Evolutionary conservation across 2,797 vertebrate genomes (phyloP), one percentile per base, ranked within the genome.

Genomic region (Alosa sapidissima): DNA sequence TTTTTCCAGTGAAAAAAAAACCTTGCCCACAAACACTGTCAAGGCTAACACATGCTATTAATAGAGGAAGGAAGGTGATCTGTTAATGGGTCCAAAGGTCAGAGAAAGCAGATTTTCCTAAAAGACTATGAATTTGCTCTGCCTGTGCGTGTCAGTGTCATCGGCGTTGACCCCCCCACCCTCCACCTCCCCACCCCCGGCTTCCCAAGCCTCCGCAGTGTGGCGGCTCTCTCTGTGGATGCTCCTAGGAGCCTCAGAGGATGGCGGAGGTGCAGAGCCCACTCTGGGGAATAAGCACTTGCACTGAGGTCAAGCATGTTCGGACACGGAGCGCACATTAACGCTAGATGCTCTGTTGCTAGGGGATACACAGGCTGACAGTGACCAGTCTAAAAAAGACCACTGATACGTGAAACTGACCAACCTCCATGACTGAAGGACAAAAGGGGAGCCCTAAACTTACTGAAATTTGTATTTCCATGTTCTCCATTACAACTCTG

Each of bases 41-140:
- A 83, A 86, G 81, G 85, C 84, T 86, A 81, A 54, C 82, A 72
- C 28, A 78, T 54, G 81, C 81, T 88, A 83, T 82, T 88, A 86
- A 87, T 83, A 86, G 81, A n/a, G 24, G 41, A 19, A 13, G 81
- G 83, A 88, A 84, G 28, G 81, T 60, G 36, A 86, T 85, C 48
- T 83, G 52, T 85, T 89, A 93, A 93, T 92, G 86, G 84, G 52
- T 85, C 72, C 83, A 88, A 90, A 90, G 86, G 81, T 90, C 85
- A 78, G 33, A 84, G 54, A 86, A 87, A 58, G 45, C 87, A 51
- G 60, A 87, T 87, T 78, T 85, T 81, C 6, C 72, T 86, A 41
- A 83, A 83, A 62, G 82, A 36, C 47, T 21, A 48, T 83, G 84
- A 88, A 85, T 82, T 54, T 48, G n/a, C 8, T 62, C 24, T 16